Evolutionary conservation across 2,797 vertebrate genomes (phyloP), one percentile per base, ranked within the genome.

Genomic region (Lithobates pipiens): DNA sequence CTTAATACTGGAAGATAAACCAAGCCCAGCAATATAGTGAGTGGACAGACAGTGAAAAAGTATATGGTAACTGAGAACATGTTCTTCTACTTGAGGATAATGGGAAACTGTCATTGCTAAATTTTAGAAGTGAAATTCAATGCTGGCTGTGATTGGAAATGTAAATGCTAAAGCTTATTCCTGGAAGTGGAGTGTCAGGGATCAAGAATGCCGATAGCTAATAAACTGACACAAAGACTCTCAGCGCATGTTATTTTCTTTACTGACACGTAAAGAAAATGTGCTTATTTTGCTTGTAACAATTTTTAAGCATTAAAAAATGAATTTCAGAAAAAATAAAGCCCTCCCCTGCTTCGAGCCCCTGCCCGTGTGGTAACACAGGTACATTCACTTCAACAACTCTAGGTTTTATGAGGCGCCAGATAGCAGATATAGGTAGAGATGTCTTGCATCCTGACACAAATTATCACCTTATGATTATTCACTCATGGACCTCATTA

Each of bases 51-150:
- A 72, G 46, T 63, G 50, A 72, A 72, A 81, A 72, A 72, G 46
- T 57, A 83, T 76, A 76, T 44, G 61, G 72, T 76, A 76, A 83
- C 25, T 76, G 72, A 69, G 75, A 83, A 65, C 42, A 32, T 76
- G 72, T 36, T 50, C n/a, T 57, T 67, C 18, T 68, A 34, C 11
- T 69, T 27, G 67, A n/a, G 75, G 36, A 76, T 77, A 76, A 68
- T 83, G 61, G 50, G 27, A 84, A 84, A 77, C 73, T 77, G 68
- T 76, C 68, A 77, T 76, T 76, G 44, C 42, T 83, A 42, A 50
- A 76, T 84, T 77, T 69, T 63, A 68, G 39, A 32, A 69, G 72
- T 76, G 73, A 76, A 67, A 83, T 36, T 29, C 57, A 76, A 83
- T 83, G 79, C 69, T 57, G 15, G 34, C 36, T 81, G 46, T 80